Evolutionary conservation across 1,140 invertebrate genomes (phyloP).

Genomic region (Gyrodactylus bullatarudis): DNA sequence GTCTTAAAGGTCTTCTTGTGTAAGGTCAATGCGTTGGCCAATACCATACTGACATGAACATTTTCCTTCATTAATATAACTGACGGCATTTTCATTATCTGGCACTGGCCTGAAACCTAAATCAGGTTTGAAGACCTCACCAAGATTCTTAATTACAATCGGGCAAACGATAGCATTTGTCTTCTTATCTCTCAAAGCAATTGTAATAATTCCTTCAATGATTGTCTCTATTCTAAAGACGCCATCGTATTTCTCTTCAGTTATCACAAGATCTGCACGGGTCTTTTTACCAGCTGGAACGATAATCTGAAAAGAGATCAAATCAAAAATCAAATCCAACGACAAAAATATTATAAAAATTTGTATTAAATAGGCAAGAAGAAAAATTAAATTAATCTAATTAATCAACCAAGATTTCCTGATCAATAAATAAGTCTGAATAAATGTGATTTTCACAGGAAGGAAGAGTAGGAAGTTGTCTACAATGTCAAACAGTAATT

Average conservation of each 20-base stretch:
- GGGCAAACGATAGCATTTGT: not conserved
- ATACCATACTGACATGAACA: not conserved
- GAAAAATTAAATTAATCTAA: too few relatives aligned
- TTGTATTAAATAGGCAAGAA: too few relatives aligned
- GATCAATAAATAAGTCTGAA: too few relatives aligned
- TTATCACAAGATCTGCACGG: not conserved
- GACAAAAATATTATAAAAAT: too few relatives aligned
- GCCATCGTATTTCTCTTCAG: not conserved
- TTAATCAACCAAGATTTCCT: too few relatives aligned
- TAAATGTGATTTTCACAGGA: too few relatives aligned
- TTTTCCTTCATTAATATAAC: not conserved
- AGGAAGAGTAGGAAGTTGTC: too few relatives aligned
- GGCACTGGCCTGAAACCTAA: not conserved
- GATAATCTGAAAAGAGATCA: not conserved
- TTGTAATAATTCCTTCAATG: not conserved
- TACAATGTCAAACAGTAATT: too few relatives aligned
- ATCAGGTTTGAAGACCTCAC: not conserved
- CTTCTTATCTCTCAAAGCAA: not conserved
- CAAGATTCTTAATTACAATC: not conserved
- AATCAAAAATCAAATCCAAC: too few relatives aligned
- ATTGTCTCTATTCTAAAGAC: not conserved
- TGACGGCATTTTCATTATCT: not conserved
- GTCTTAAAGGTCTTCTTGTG: too few relatives aligned
- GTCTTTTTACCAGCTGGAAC: not conserved
- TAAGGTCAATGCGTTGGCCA: not conserved